A percentile compares a stretch with the other conserved stretches of the same genome.
Conservation (phyloP, 2,797 vertebrate species). For the Danio kyathit region DNA sequence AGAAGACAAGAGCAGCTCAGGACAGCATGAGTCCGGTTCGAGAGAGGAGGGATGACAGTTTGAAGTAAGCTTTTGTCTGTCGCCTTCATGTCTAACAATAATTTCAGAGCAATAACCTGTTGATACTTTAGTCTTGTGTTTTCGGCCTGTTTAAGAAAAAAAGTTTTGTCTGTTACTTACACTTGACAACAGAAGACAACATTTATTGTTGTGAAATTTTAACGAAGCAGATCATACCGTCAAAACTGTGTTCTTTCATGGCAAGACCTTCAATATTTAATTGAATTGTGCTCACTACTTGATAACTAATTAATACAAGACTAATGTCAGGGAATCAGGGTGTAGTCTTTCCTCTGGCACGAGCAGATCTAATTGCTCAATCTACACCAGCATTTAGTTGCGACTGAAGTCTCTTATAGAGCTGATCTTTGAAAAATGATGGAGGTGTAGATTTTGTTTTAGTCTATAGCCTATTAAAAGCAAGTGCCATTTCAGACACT, state of each 20-base stretch:
- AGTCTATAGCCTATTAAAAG: not conserved
- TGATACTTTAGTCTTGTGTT: not conserved
- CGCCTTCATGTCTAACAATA: not conserved
- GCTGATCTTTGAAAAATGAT: constrained; percentile 13
- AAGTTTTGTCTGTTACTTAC: not conserved
- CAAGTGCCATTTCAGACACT: not conserved
- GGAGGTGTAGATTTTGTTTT: constrained; percentile 20
- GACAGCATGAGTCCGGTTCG: constrained; percentile 38
- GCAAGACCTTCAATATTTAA: constrained; percentile 23
- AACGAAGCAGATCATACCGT: not conserved
- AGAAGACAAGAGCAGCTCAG: constrained; percentile 27
- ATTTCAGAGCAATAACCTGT: not conserved
- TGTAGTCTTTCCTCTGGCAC: constrained; percentile 65
- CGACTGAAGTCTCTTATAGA: constrained; percentile 33
- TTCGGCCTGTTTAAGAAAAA: not conserved
- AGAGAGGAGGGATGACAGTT: constrained; percentile 39
- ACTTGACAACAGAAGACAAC: not conserved
- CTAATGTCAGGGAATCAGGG: constrained; percentile 60
- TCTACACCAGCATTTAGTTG: constrained; percentile 62
- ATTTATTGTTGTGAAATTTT: not conserved
- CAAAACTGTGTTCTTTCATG: not conserved
- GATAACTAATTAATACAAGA: constrained; percentile 63
- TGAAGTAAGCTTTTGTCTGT: constrained; percentile 47
- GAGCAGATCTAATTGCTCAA: constrained; percentile 63
- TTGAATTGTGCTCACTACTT: constrained; percentile 39